phyloP scores from a whole-genome alignment of 2,888 invertebrate species.

The Brachyopa scutellaris region DNA sequence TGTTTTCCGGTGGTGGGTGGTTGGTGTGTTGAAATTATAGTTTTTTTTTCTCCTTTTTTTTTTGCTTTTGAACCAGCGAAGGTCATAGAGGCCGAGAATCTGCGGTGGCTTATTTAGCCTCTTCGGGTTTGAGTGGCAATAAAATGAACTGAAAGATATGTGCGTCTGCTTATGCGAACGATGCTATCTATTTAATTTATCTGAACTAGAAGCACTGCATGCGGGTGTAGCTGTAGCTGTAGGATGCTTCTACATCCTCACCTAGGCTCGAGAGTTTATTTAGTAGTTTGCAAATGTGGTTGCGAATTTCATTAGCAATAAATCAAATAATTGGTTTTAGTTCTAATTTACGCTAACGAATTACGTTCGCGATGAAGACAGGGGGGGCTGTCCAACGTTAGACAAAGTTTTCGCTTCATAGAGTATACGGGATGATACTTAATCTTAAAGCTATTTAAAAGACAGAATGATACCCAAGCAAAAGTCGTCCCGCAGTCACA shows the following conservation, averaged over 20 bases:
- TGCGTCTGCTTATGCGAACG: constrained; percentile 45
- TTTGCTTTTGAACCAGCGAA: no score
- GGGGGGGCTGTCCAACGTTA: not conserved
- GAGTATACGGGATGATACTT: no score
- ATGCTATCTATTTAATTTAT: constrained; percentile 57
- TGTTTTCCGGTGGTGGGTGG: not conserved
- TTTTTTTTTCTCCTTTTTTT: not conserved
- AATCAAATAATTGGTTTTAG: constrained; percentile 68
- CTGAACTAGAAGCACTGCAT: constrained; percentile 36
- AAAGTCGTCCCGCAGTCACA: no score
- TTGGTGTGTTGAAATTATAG: constrained; percentile 30
- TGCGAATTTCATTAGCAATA: constrained; percentile 65
- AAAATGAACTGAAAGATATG: constrained; percentile 69
- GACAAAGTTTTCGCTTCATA: constrained; percentile 3
- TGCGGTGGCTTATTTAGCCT: constrained; percentile 25
- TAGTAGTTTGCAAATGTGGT: constrained; percentile 12
- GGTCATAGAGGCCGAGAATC: no score
- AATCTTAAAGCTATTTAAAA: no score
- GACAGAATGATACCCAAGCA: no score
- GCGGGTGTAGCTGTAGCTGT: not conserved
- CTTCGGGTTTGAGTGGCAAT: constrained; percentile 49
- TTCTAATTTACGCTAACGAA: constrained; percentile 59
- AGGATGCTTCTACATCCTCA: no score
- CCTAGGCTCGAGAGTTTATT: constrained; percentile 6
- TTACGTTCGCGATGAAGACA: constrained; percentile 20